phyloP scores from a whole-genome alignment of 2,888 invertebrate species.

The Oligia strigilis region DNA sequence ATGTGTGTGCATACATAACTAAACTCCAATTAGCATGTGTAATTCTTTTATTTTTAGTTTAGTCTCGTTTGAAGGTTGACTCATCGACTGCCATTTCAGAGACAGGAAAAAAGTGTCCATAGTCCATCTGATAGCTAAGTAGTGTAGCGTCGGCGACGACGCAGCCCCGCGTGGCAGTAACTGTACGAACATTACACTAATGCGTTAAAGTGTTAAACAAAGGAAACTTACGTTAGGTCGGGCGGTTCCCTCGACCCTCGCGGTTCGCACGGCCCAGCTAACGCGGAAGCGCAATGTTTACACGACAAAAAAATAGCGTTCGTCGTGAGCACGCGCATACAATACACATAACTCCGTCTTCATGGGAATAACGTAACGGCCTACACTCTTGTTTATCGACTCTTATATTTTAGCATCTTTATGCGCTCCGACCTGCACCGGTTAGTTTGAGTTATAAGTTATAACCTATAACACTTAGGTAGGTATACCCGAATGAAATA shows the following conservation, averaged over 20 bases:
- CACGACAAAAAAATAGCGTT: constrained; percentile 80
- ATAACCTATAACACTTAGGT: constrained; percentile 18
- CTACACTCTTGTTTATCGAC: constrained; percentile 57
- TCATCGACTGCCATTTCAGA: constrained; percentile 33
- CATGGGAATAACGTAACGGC: constrained; percentile 73
- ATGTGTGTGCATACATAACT: constrained; percentile 53
- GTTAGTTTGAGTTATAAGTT: constrained; percentile 61
- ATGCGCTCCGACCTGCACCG: constrained; percentile 50
- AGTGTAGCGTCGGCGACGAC: not conserved
- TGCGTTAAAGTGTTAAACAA: constrained; percentile 83
- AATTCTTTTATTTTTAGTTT: constrained; percentile 37
- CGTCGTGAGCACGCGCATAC: constrained; percentile 77
- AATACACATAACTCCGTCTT: constrained; percentile 75
- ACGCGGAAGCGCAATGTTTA: constrained; percentile 85
- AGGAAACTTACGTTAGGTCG: constrained; percentile 83
- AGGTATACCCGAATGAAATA: constrained; percentile 51
- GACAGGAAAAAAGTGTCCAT: constrained; percentile 24
- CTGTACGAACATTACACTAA: constrained; percentile 73
- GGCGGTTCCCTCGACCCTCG: constrained; percentile 83
- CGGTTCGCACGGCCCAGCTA: constrained; percentile 84
- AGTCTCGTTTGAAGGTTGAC: constrained; percentile 18
- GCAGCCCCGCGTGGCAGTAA: constrained; percentile 34
- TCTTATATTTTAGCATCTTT: constrained; percentile 63
- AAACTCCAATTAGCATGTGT: constrained; percentile 44
- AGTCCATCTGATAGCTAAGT: constrained; percentile 22